A percentile compares a stretch with the other conserved stretches of the same genome.
Conservation (phyloP, 1,140 invertebrate genomes). For the Myzus persicae region DNA sequence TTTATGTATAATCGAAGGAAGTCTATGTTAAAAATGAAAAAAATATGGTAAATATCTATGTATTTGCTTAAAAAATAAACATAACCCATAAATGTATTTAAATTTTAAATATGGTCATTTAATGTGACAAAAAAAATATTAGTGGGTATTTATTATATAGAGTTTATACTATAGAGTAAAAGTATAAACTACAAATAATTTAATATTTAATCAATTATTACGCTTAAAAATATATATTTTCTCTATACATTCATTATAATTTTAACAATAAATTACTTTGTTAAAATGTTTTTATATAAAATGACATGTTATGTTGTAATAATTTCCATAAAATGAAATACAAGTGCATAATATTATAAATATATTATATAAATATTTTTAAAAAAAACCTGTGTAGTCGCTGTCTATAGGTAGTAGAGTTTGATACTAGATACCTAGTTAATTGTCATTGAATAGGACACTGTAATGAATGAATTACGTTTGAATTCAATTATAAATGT, state of each 20-base stretch:
- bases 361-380: too few species aligned
- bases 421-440: too few species aligned
- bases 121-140: neutral
- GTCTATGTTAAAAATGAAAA: neutral
- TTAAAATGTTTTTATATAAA: neutral
- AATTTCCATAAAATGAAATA: too few species aligned
- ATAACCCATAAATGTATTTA: neutral
- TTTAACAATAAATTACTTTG: neutral
- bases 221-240: neutral
- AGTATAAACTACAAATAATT: neutral
- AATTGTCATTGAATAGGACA: too few species aligned
- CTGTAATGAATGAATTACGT: too few species aligned
- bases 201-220: constrained; percentile 20
- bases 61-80: neutral
- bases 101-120: neutral
- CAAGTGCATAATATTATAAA: too few species aligned
- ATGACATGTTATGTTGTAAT: neutral
- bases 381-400: too few species aligned
- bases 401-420: too few species aligned
- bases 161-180: neutral
- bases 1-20: neutral
- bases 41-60: neutral
- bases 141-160: too few species aligned
- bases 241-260: neutral
- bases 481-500: too few species aligned